Evolutionary conservation across 2,113 vertebrate species (phyloP).

Genomic region (Glaucomys volans): DNA sequence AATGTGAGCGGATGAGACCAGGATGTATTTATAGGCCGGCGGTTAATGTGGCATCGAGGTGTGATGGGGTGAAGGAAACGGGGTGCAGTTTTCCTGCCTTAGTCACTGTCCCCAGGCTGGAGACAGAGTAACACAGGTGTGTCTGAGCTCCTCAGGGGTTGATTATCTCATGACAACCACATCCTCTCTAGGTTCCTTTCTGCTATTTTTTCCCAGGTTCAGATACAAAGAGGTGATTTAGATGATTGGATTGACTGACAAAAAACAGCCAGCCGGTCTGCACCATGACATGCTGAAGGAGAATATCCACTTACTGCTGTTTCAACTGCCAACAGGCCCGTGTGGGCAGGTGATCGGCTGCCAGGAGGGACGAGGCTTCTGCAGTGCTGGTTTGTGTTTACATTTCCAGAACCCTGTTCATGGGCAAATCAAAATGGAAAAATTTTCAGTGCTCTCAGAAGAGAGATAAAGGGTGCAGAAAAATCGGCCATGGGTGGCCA

Average conservation of each 20-base stretch:
- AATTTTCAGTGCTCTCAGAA: not conserved
- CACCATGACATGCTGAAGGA: constrained; percentile 54
- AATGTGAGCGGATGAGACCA: not conserved
- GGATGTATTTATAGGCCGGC: constrained; percentile 45
- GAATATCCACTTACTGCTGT: constrained; percentile 25
- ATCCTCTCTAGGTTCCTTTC: constrained; percentile 81
- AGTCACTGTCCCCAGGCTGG: constrained; percentile 70
- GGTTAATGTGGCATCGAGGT: not conserved
- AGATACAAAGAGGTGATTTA: constrained; percentile 86
- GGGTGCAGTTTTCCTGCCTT: constrained; percentile 62
- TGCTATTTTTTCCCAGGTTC: constrained; percentile 71
- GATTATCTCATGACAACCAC: constrained; percentile 87
- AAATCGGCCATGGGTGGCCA: too few species aligned
- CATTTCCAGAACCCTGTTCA: not conserved
- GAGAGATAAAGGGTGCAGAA: not conserved
- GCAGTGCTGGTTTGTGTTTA: not conserved
- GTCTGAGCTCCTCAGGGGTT: constrained; percentile 82
- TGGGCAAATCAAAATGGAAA: not conserved
- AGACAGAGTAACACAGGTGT: constrained; percentile 80
- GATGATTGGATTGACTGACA: constrained; percentile 77
- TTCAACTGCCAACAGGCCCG: not conserved
- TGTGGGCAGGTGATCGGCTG: constrained; percentile 32
- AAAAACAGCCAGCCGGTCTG: constrained; percentile 62
- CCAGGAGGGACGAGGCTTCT: not conserved
- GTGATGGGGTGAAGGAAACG: not conserved